Conservation (phyloP, 1,140 invertebrate species). For the Trypoxylus dichotomus region DNA sequence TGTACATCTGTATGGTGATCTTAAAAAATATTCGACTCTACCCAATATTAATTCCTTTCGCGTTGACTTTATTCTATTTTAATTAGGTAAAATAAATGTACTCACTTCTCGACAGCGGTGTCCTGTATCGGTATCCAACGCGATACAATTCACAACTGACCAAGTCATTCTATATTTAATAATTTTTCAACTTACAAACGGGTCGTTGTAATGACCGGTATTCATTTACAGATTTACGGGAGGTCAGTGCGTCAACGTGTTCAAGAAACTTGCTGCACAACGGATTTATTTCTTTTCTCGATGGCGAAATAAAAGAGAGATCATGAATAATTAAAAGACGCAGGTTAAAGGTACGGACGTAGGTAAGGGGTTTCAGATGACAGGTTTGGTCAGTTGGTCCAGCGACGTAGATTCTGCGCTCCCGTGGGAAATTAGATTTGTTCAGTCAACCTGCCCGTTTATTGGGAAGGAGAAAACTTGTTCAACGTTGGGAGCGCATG, state of each 20-base stretch:
- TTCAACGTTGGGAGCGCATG: not conserved
- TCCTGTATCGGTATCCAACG: not conserved
- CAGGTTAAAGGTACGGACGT: conserved; percentile 34
- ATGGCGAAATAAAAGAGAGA: not conserved
- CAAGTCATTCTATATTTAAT: not conserved
- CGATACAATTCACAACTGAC: not conserved
- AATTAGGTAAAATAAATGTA: not conserved
- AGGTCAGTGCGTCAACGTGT: not conserved
- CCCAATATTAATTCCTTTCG: no score
- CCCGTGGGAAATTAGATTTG: conserved; percentile 39
- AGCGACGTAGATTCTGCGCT: conserved; percentile 35
- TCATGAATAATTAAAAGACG: conserved; percentile 28
- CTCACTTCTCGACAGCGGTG: not conserved
- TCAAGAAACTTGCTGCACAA: not conserved
- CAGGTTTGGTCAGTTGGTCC: conserved; percentile 40
- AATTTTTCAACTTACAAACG: not conserved
- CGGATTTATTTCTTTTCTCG: conserved; percentile 5
- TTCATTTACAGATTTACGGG: not conserved
- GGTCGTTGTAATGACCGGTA: not conserved
- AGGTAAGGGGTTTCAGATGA: conserved; percentile 30
- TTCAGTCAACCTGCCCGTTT: conserved; percentile 5
- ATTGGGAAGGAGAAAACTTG: conserved; percentile 15
- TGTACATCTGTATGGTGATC: no score
- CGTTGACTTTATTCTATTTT: not conserved
- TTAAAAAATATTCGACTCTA: no score